A percentile compares a stretch with the other conserved stretches of the same genome.
Conservation (phyloP, 1,140 invertebrate species). For the Maniola jurtina region DNA sequence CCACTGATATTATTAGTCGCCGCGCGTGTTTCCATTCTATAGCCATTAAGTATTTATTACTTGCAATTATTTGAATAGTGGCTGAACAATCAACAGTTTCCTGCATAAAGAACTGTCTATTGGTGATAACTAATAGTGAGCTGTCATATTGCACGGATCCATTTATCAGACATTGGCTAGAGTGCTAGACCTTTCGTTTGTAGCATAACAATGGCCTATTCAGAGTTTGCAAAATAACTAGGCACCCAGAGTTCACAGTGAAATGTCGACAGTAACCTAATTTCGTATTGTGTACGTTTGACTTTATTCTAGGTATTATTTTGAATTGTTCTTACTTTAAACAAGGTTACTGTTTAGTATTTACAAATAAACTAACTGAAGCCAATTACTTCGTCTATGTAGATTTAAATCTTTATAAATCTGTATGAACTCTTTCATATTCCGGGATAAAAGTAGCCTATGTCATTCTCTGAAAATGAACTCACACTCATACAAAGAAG, state of each 20-base stretch:
- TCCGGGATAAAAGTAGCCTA: too few relatives aligned
- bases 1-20: background rate
- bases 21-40: background rate
- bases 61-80: conserved; percentile 2
- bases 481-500: background rate
- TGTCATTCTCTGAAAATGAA: too few relatives aligned
- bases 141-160: conserved; percentile 50
- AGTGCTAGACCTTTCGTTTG: conserved; percentile 39
- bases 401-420: background rate
- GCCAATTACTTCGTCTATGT: too few relatives aligned
- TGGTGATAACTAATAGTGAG: conserved; percentile 55
- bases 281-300: conserved; percentile 18
- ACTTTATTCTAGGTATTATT: conserved; percentile 13
- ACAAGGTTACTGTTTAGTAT: background rate
- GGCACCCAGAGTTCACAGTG: conserved; percentile 46
- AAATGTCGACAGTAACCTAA: conserved; percentile 47
- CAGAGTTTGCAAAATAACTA: conserved; percentile 59
- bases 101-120: conserved; percentile 15
- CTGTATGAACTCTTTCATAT: background rate
- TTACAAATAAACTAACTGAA: background rate
- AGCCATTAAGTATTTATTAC: conserved; percentile 1
- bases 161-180: conserved; percentile 50
- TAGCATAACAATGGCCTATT: conserved; percentile 48
- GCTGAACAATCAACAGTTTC: conserved; percentile 6
- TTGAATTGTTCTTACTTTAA: conserved; percentile 1